A percentile compares a stretch with the other conserved stretches of the same genome.
Evolutionary conservation across 1,140 invertebrate species (phyloP).

Genomic region (Zaprionus ghesquierei): DNA sequence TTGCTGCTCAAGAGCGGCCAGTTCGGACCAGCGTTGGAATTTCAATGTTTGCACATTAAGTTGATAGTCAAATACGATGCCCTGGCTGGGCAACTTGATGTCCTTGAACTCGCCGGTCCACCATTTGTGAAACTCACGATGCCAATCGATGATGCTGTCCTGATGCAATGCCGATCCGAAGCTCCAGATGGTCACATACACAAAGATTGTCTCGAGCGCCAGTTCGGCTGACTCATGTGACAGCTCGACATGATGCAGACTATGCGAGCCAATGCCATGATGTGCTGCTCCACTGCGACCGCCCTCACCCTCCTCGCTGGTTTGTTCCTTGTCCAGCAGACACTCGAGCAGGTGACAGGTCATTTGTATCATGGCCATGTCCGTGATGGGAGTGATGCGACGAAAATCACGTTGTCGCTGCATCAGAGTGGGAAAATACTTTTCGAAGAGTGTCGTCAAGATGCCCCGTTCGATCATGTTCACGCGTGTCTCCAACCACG

Average conservation of each 20-base stretch:
- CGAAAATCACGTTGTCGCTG: constrained; percentile 93
- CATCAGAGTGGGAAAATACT: constrained; percentile 94
- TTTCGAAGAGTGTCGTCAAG: constrained; percentile 95
- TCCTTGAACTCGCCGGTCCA: constrained; percentile 96
- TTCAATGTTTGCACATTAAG: constrained; percentile 93
- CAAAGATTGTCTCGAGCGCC: constrained; percentile 92
- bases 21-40: constrained; percentile 93
- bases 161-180: constrained; percentile 96
- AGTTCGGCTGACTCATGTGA: constrained; percentile 60
- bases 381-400: constrained; percentile 95
- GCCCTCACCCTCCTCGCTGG: constrained; percentile 53
- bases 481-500: constrained; percentile 94
- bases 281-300: not conserved
- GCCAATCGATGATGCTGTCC: constrained; percentile 94
- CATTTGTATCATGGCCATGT: constrained; percentile 95
- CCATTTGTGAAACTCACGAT: constrained; percentile 92
- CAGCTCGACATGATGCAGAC: constrained; percentile 59
- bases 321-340: constrained; percentile 85
- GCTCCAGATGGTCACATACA: constrained; percentile 95
- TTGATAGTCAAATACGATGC: constrained; percentile 95
- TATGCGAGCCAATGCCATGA: constrained; percentile 43
- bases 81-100: constrained; percentile 92
- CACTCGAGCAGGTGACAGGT: constrained; percentile 95
- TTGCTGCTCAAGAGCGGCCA: constrained; percentile 88
- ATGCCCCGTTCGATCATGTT: constrained; percentile 89